Conservation (phyloP, 2,888 invertebrate species). For the Perizoma affinitatum region DNA sequence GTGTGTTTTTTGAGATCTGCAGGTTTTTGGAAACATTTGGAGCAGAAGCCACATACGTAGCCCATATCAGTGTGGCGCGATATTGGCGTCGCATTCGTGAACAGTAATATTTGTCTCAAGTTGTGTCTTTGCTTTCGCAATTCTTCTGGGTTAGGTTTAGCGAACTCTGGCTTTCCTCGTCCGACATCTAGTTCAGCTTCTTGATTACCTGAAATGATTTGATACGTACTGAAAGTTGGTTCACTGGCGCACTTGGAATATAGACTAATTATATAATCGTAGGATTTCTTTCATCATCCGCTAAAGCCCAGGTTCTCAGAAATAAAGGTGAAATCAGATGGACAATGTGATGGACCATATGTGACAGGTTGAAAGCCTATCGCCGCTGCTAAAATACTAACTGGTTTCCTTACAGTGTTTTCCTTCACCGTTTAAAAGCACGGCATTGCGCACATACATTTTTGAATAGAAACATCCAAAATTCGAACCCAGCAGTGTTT, state of each 20-base stretch:
- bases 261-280: no score
- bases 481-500: no score
- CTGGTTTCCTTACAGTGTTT: no score
- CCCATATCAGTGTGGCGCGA: constrained; percentile 51
- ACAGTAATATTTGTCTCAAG: constrained; percentile 48
- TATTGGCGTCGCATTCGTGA: constrained; percentile 63
- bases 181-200: constrained; percentile 1
- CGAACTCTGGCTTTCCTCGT: constrained; percentile 3
- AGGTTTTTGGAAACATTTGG: constrained; percentile 43
- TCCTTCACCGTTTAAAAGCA: no score
- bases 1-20: constrained; percentile 58
- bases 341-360: no score
- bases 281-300: no score
- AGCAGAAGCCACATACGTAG: constrained; percentile 59
- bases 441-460: no score
- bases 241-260: constrained; percentile 6
- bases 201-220: constrained; percentile 16
- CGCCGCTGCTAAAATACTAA: no score
- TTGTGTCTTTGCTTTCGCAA: constrained; percentile 53
- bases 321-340: no score
- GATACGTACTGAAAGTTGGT: constrained; percentile 28
- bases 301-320: no score
- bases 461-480: no score
- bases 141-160: constrained; percentile 23
- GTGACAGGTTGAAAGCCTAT: no score